These are phyloP conservation scores for Cataglyphis albicans DNA, from an alignment of 2,888 invertebrate genomes.

Conservation along the genomic window DNA sequence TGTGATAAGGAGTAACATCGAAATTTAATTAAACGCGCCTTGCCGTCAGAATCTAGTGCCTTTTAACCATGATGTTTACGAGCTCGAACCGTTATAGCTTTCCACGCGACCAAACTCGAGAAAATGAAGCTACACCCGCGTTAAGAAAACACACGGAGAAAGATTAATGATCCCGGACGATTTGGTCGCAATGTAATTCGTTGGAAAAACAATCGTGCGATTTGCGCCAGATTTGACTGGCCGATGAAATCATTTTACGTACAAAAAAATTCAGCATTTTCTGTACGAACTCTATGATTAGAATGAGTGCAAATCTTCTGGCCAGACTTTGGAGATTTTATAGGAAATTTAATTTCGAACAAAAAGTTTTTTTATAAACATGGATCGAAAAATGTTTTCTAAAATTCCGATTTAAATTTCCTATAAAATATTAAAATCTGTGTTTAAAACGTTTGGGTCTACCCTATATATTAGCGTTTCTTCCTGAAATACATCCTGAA, in stretches of 20 bases:
- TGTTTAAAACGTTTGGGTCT: no score
- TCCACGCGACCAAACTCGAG: slow-evolving; percentile 44
- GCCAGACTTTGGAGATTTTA: no score
- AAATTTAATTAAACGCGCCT: slow-evolving; percentile 74
- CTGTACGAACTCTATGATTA: neutral
- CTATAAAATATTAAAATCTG: no score
- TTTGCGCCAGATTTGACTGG: slow-evolving; percentile 11
- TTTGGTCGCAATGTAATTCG: slow-evolving; percentile 18
- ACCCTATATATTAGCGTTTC: neutral
- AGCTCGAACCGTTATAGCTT: slow-evolving; percentile 64
- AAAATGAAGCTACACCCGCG: slow-evolving; percentile 40
- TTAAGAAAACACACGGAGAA: slow-evolving; percentile 40
- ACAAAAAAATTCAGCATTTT: slow-evolving; percentile 26
- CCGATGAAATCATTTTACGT: slow-evolving; percentile 49
- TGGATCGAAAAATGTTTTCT: no score
- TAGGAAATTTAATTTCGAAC: no score
- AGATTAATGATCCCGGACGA: slow-evolving; percentile 60
- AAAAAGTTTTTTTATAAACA: no score
- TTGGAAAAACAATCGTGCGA: slow-evolving; percentile 21
- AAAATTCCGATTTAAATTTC: no score
- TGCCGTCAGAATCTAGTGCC: slow-evolving; percentile 57
- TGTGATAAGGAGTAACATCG: slow-evolving; percentile 74
- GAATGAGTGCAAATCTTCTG: no score
- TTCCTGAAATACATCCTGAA: neutral
- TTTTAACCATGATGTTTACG: slow-evolving; percentile 59